A percentile compares a stretch with the other conserved stretches of the same genome.
phyloP scores from a whole-genome alignment of 2,113 vertebrate species.

The Puntigrus tetrazona region DNA sequence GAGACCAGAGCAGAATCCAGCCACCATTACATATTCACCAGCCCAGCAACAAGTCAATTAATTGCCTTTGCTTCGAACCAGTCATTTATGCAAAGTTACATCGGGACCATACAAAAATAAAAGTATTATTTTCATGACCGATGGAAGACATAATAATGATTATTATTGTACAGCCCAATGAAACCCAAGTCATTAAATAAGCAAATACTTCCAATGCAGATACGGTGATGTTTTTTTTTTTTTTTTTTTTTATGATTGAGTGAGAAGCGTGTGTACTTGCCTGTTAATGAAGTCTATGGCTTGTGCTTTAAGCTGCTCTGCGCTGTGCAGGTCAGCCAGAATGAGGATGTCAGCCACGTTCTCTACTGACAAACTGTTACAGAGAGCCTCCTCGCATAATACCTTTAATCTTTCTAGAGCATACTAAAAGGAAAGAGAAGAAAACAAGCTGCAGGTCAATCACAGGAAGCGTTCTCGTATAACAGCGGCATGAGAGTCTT shows the following conservation, averaged over 20 bases:
- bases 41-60: background rate
- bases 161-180: background rate
- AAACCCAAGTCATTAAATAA: background rate
- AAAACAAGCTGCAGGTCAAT: conserved; percentile 6
- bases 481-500: background rate
- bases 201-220: background rate
- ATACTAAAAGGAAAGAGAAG: conserved; percentile 73
- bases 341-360: conserved; percentile 97
- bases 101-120: background rate
- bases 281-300: conserved; percentile 99
- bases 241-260: background rate
- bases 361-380: conserved; percentile 94
- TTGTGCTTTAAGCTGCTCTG: conserved; percentile 96
- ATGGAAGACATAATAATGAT: background rate
- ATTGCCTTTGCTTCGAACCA: background rate
- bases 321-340: conserved; percentile 95
- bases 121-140: background rate
- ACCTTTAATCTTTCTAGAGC: conserved; percentile 96
- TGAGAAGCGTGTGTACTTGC: conserved; percentile 75
- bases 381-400: conserved; percentile 98
- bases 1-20: background rate
- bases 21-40: background rate
- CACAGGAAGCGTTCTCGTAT: background rate
- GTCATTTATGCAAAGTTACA: background rate
- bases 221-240: background rate